These are phyloP conservation scores for Dromius quadrimaculatus DNA, from an alignment of 2,888 invertebrate species.

Conservation along the genomic window DNA sequence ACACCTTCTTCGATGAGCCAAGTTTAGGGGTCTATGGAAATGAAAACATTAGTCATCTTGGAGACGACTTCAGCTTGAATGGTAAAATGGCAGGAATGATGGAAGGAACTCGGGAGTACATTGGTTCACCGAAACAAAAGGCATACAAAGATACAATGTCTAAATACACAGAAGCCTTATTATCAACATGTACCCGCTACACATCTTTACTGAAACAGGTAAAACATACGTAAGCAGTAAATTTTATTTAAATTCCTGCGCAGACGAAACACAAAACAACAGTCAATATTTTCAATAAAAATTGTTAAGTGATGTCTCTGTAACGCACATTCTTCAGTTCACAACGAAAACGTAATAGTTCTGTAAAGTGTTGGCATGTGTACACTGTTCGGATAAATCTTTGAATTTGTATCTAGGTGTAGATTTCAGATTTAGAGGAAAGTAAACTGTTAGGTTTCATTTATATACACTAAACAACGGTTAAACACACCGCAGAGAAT, in stretches of 20 bases:
- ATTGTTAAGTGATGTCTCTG: conserved; percentile 18
- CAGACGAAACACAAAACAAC: conserved; percentile 43
- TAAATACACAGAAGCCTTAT: conserved; percentile 49
- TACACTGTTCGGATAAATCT: conserved; percentile 25
- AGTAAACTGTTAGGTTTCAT: conserved; percentile 9
- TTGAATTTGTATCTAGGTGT: conserved; percentile 39
- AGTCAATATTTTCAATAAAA: conserved; percentile 32
- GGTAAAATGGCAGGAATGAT: not conserved
- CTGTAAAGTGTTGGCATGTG: conserved; percentile 24
- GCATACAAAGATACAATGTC: conserved; percentile 47
- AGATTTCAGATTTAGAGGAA: conserved; percentile 23
- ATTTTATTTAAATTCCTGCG: conserved; percentile 30
- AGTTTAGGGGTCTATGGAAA: not conserved
- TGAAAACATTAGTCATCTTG: not conserved
- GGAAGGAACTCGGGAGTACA: not conserved
- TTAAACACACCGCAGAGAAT: conserved; percentile 27
- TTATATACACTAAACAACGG: conserved; percentile 38
- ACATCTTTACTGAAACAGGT: conserved; percentile 43
- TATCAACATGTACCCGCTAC: conserved; percentile 45
- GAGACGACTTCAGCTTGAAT: not conserved
- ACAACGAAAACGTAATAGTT: conserved; percentile 20
- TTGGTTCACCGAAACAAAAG: conserved; percentile 22
- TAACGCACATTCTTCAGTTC: conserved; percentile 7
- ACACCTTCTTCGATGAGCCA: conserved; percentile 32
- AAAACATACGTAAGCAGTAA: conserved; percentile 39